Conservation (phyloP, 2,113 vertebrate genomes). For the Eptesicus fuscus region DNA sequence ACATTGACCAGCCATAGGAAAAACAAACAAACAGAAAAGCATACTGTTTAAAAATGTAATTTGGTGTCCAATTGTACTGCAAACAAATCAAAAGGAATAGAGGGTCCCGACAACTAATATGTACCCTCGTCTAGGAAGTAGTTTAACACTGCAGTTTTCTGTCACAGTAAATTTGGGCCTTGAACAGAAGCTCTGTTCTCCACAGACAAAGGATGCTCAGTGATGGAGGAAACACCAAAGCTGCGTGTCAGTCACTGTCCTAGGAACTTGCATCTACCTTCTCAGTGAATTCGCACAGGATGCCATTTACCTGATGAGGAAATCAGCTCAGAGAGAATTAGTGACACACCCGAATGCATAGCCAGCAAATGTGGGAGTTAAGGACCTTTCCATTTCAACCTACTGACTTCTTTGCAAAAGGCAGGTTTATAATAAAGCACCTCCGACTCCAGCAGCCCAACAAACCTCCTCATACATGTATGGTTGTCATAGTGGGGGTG, state of each 20-base stretch:
- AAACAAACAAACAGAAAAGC: not conserved
- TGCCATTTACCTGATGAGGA: not conserved
- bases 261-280: not conserved
- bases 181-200: not conserved
- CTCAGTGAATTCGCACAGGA: not conserved
- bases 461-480: not conserved
- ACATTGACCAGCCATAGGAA: not conserved
- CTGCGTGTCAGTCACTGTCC: not conserved
- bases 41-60: not conserved
- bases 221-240: not conserved
- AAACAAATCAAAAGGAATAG: not conserved
- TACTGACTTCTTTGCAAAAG: not conserved
- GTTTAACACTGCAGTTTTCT: not conserved
- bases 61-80: not conserved
- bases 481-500: accelerated
- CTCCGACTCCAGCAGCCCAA: not conserved
- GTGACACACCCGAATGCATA: not conserved
- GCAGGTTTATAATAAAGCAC: not conserved
- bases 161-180: not conserved
- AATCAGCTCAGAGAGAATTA: not conserved
- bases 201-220: not conserved
- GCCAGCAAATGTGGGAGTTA: not conserved
- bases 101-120: not conserved
- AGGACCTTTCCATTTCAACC: not conserved
- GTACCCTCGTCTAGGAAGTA: not conserved